These are phyloP conservation scores for Polylopha cassiicola DNA, from an alignment of 2,888 invertebrate species.

Conservation along the genomic window DNA sequence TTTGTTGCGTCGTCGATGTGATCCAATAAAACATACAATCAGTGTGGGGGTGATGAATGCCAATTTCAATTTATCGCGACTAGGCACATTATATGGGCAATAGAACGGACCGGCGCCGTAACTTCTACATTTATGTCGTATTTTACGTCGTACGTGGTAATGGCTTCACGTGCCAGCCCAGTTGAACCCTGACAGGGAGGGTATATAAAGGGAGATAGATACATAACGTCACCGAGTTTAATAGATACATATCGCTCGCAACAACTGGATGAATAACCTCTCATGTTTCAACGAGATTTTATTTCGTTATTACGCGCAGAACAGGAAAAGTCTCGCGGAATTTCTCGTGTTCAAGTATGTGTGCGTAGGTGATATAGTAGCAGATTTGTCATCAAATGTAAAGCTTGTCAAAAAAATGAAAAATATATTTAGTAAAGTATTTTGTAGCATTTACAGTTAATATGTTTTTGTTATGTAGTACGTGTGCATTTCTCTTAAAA, in stretches of 20 bases:
- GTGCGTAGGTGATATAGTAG: too few relatives aligned
- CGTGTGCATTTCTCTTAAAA: too few relatives aligned
- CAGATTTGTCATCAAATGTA: too few relatives aligned
- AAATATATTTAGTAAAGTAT: too few relatives aligned
- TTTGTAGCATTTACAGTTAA: too few relatives aligned
- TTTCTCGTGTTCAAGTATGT: constrained; percentile 10
- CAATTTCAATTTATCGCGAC: constrained; percentile 64
- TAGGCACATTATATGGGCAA: constrained; percentile 53
- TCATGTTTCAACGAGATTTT: constrained; percentile 19
- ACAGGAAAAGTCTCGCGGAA: constrained; percentile 11
- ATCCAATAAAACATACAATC: constrained; percentile 55
- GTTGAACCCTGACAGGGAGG: constrained; percentile 38
- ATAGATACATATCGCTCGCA: constrained; percentile 19
- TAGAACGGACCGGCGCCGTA: constrained; percentile 51
- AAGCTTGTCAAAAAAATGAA: too few relatives aligned
- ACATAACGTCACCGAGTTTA: constrained; percentile 7
- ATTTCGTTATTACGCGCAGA: constrained; percentile 17
- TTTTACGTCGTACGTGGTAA: constrained; percentile 59
- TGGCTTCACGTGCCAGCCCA: constrained; percentile 49
- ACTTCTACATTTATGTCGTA: constrained; percentile 60
- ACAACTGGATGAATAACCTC: constrained; percentile 17
- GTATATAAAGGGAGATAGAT: constrained; percentile 13
- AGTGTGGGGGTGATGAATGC: constrained; percentile 50
- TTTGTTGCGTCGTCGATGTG: constrained; percentile 28
- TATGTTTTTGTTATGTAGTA: too few relatives aligned